Evolutionary conservation across 2,113 vertebrate genomes (phyloP).

Genomic region (Silurus asotus): DNA sequence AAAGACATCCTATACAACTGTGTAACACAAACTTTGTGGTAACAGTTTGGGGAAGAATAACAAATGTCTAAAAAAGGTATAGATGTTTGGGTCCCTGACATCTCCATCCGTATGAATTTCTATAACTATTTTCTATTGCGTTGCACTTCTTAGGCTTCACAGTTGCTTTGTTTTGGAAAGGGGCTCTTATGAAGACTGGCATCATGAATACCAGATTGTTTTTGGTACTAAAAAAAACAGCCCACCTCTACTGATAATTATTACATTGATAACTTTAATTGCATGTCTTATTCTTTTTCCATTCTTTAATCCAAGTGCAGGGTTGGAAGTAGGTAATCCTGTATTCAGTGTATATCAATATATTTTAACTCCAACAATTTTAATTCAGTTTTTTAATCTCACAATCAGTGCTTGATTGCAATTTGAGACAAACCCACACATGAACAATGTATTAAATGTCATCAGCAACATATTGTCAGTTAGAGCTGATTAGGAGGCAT

Average conservation of each 20-base stretch:
- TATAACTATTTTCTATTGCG: no score
- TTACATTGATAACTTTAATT: background rate
- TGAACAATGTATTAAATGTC: slow-evolving; percentile 32
- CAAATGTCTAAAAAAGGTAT: no score
- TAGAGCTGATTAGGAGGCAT: background rate
- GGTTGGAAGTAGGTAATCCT: background rate
- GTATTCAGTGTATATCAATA: background rate
- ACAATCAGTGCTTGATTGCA: slow-evolving; percentile 37
- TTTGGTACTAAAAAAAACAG: no score
- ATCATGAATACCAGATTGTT: no score
- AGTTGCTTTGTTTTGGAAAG: no score
- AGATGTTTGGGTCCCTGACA: no score
- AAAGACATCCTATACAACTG: no score
- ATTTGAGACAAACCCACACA: slow-evolving; percentile 1
- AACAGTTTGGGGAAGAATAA: no score
- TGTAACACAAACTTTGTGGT: no score
- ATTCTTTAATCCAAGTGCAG: background rate
- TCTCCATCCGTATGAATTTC: no score
- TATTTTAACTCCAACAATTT: slow-evolving; percentile 20
- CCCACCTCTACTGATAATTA: background rate
- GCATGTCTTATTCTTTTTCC: background rate
- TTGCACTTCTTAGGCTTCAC: no score
- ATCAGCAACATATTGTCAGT: slow-evolving; percentile 38
- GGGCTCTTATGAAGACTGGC: no score
- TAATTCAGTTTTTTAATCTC: background rate